phyloP scores from a whole-genome alignment of 2,113 vertebrate species.

The Serinus canaria region DNA sequence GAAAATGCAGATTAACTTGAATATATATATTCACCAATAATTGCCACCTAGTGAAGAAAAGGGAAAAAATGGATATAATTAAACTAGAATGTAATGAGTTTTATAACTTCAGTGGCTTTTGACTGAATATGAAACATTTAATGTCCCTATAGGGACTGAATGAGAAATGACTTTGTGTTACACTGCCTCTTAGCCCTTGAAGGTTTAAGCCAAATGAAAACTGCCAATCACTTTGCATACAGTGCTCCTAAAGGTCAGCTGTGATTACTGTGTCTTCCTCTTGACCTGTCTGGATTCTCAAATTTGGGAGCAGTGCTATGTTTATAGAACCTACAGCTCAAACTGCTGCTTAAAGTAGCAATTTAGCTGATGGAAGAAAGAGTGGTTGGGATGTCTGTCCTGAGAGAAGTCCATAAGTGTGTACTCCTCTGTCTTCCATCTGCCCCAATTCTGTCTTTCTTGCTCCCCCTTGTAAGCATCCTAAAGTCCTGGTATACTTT shows the following conservation, averaged over 20 bases:
- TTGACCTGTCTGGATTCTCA: neutral
- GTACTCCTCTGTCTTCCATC: neutral
- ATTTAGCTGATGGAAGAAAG: neutral
- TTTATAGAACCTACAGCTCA: neutral
- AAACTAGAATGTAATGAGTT: constrained; percentile 44
- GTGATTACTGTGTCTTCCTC: neutral
- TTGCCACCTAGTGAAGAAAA: constrained; percentile 25
- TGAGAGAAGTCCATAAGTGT: neutral
- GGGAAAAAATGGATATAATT: constrained; percentile 8
- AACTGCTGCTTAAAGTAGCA: neutral
- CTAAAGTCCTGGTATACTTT: neutral
- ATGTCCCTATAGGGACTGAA: constrained; percentile 2
- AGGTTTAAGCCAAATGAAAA: neutral
- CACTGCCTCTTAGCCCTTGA: neutral
- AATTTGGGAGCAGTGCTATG: neutral
- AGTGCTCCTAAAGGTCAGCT: neutral
- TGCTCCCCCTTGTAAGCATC: neutral
- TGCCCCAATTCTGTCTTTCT: neutral
- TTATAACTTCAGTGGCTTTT: constrained; percentile 52
- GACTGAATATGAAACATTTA: constrained; percentile 40
- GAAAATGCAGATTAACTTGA: constrained; percentile 44
- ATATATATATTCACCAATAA: constrained; percentile 25
- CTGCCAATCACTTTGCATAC: neutral
- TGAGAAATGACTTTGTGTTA: constrained; percentile 4
- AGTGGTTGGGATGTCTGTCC: neutral